Evolutionary conservation across 2,888 invertebrate genomes (phyloP).

Genomic region (Lycaena phlaeas): DNA sequence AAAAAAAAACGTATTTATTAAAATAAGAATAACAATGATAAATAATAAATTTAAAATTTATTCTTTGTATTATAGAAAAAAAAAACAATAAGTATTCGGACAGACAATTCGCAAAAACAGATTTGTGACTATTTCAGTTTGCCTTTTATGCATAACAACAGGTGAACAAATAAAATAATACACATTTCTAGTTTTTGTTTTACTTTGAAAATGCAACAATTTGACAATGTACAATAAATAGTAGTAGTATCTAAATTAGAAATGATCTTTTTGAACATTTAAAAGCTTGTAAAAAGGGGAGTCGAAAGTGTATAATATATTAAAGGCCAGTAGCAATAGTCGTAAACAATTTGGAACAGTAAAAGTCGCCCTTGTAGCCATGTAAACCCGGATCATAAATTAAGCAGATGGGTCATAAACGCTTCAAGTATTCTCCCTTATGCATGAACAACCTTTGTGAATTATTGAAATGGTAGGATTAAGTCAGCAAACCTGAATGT

Average conservation of each 20-base stretch:
- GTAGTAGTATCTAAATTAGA: too few species aligned
- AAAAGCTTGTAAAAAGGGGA: background rate
- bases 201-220: too few species aligned
- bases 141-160: too few species aligned
- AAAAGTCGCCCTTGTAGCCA: constrained; percentile 11
- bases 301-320: background rate
- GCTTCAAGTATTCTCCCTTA: constrained; percentile 14
- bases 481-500: background rate
- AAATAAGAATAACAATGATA: too few species aligned
- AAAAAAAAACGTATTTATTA: too few species aligned
- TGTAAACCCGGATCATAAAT: constrained; percentile 20
- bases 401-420: constrained; percentile 22
- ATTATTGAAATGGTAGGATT: constrained; percentile 17
- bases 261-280: background rate
- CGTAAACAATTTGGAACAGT: constrained; percentile 14
- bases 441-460: constrained; percentile 15
- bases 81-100: too few species aligned
- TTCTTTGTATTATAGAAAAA: too few species aligned
- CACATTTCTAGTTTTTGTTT: too few species aligned
- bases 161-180: too few species aligned
- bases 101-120: too few species aligned
- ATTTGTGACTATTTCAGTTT: background rate
- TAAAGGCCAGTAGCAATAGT: constrained; percentile 5
- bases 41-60: too few species aligned
- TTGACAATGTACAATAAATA: too few species aligned